phyloP scores from a whole-genome alignment of 2,797 vertebrate species.

The Tapirus indicus region DNA sequence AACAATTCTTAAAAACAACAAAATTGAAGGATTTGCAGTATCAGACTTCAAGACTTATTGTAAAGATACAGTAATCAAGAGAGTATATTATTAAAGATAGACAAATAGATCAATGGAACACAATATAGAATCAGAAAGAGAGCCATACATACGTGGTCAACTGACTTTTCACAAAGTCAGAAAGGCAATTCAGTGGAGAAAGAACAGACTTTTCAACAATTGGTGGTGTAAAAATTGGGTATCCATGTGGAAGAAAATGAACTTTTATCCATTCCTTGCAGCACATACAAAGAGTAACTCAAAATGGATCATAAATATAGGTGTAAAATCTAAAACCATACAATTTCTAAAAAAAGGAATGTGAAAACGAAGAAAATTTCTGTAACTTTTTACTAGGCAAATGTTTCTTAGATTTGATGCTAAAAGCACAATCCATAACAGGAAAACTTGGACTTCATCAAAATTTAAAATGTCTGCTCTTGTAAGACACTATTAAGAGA shows the following conservation, averaged over 20 bases:
- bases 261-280: neutral
- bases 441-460: neutral
- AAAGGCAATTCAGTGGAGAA: neutral
- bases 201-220: neutral
- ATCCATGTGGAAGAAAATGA: neutral
- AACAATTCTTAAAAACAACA: conserved; percentile 9
- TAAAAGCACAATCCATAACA: neutral
- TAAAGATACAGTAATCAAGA: neutral
- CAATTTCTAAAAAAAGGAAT: neutral
- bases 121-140: neutral
- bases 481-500: neutral
- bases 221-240: neutral
- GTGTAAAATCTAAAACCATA: neutral
- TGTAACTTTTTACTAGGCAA: neutral
- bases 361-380: neutral
- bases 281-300: conserved; percentile 22
- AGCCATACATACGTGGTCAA: neutral
- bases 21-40: neutral
- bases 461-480: conserved; percentile 16
- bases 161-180: neutral
- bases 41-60: neutral
- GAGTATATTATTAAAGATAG: neutral
- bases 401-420: neutral
- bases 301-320: neutral
- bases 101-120: neutral